These are phyloP conservation scores for Columbina picui DNA, from an alignment of 2,113 vertebrate genomes.

Conservation along the genomic window DNA sequence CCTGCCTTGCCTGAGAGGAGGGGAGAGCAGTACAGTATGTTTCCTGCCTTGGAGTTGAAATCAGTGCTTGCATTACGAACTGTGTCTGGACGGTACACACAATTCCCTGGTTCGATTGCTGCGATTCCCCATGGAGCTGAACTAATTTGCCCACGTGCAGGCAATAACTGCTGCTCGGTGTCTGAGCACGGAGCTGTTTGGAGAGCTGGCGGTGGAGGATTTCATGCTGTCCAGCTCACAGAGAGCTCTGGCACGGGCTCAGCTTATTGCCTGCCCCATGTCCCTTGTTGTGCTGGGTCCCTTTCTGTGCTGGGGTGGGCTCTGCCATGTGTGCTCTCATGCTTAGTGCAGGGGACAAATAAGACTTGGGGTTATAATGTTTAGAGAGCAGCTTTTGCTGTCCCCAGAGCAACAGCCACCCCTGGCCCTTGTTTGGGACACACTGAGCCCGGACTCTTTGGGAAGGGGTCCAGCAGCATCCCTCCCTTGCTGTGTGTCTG, in stretches of 20 bases:
- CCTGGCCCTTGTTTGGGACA: background rate
- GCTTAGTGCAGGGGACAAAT: background rate
- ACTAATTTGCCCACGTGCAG: background rate
- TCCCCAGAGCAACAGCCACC: background rate
- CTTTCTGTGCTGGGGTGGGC: rapidly evolving
- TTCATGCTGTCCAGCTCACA: background rate
- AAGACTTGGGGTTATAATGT: background rate
- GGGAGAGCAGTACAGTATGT: background rate
- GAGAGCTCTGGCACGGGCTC: background rate
- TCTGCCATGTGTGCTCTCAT: rapidly evolving
- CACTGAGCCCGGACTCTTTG: rapidly evolving
- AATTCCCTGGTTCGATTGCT: background rate
- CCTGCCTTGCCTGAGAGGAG: background rate
- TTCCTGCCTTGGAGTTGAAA: background rate
- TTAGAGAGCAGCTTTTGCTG: background rate
- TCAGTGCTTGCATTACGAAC: background rate
- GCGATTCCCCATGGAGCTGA: background rate
- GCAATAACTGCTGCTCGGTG: background rate
- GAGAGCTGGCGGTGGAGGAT: background rate
- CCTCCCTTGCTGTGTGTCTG: rapidly evolving
- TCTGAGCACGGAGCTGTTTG: background rate
- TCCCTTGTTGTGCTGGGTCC: background rate
- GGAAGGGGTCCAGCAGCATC: background rate
- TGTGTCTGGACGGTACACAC: background rate
- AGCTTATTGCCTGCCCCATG: background rate